A percentile compares a stretch with the other conserved stretches of the same genome.
Conservation (phyloP, 2,888 invertebrate genomes). For the Vesta saturnalis region DNA sequence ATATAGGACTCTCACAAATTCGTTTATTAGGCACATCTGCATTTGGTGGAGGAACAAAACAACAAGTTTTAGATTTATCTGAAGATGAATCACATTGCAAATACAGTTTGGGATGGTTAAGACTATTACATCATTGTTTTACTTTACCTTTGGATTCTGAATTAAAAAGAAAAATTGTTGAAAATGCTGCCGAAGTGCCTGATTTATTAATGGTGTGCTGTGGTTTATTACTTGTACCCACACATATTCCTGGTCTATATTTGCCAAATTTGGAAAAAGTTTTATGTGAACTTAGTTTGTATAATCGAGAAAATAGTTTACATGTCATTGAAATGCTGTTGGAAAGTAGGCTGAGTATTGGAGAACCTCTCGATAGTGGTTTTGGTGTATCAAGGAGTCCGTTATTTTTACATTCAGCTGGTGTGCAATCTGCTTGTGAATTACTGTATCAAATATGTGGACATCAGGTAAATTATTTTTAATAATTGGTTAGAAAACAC, state of each 20-base stretch:
- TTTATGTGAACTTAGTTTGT: constrained; percentile 74
- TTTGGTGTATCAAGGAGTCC: constrained; percentile 55
- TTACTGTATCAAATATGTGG: constrained; percentile 82
- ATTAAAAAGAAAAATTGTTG: constrained; percentile 64
- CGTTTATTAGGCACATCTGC: constrained; percentile 86
- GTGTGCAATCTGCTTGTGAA: constrained; percentile 77
- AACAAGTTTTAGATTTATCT: constrained; percentile 57
- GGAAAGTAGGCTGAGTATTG: constrained; percentile 65
- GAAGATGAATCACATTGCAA: constrained; percentile 68
- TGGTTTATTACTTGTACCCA: constrained; percentile 76
- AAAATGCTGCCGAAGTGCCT: constrained; percentile 72
- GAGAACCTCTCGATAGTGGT: constrained; percentile 53
- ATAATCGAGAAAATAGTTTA: constrained; percentile 70
- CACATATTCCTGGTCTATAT: constrained; percentile 69
- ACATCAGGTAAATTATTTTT: constrained; percentile 57
- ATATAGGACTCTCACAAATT: constrained; percentile 89
- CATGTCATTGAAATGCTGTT: constrained; percentile 68
- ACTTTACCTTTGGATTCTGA: constrained; percentile 63
- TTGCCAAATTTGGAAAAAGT: constrained; percentile 74
- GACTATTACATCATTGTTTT: constrained; percentile 82
- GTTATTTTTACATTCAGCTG: constrained; percentile 57
- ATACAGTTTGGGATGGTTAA: constrained; percentile 82
- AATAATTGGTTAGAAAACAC: no score
- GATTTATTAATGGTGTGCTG: constrained; percentile 77
- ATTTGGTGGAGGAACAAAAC: constrained; percentile 69